Evolutionary conservation across 2,888 invertebrate species (phyloP), one percentile per base, ranked within the genome.

Genomic region (Boloria selene): DNA sequence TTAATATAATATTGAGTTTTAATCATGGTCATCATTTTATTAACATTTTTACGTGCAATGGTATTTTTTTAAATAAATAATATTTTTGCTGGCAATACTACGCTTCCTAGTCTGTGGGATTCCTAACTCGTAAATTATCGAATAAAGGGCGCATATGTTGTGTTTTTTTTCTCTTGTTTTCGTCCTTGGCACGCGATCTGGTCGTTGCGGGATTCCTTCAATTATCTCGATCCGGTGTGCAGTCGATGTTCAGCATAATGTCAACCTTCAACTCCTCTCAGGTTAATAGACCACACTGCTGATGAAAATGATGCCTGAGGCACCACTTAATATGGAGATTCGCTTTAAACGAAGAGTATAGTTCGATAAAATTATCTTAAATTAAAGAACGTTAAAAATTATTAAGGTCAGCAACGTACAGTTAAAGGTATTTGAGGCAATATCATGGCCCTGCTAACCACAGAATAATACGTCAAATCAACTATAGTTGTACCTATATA

Each of bases 111-210:
- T 68, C 58, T 68, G 64, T 54, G 49, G 47, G 63, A 42, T 64
- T 52, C 71, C 69, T 65, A 67, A 71, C 76, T 78, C 76, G 78
- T 78, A 79, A 80, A 83, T 81, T 79, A 80, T 75, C 77, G 69
- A 68, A 71, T 75, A 76, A 80, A 77, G 76, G 79, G 76, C 74
- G 72, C 68, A 72, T 73, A 73, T 77, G 74, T 72, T 73, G 72
- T 71, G 71, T 78, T 73, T 78, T 79, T 73, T 78, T 79, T 73
- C 69, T 77, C 75, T 77, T 75, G 66, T 75, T 77, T 70, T 56
- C 74, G 81, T 76, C 85, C 87, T 84, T 84, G 83, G 75, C 87
- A 85, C 82, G 86, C 85, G 77, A 84, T 79, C 73, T 70, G 72
- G 68, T 77, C 79, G 77, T 81, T 79, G 77, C 74, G 72, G 62